These are phyloP conservation scores for Branchipolynoe longqiensis DNA, from an alignment of 2,888 invertebrate genomes.

Conservation along the genomic window DNA sequence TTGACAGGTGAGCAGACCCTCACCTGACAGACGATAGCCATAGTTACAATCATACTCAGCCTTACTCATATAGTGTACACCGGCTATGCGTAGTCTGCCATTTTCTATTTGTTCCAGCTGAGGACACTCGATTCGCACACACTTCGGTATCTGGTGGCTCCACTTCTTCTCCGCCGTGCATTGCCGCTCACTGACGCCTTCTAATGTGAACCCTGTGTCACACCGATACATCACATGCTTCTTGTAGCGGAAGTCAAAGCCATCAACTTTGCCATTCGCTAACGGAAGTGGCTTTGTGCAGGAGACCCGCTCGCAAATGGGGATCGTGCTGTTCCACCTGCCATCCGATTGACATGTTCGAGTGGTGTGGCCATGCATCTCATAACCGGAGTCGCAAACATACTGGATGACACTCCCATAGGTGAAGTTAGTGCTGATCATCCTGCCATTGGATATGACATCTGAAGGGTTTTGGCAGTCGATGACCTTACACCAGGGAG, in stretches of 20 bases:
- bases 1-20: conserved; percentile 21
- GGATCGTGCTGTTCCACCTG: conserved; percentile 74
- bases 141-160: conserved; percentile 62
- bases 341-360: conserved; percentile 74
- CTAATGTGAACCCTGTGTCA: conserved; percentile 40
- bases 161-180: conserved; percentile 64
- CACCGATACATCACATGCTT: conserved; percentile 60
- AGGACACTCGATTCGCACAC: conserved; percentile 77
- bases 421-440: conserved; percentile 74
- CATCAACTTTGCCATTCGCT: conserved; percentile 52
- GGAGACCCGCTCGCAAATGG: conserved; percentile 73
- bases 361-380: conserved; percentile 66
- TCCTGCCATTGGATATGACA: conserved; percentile 82
- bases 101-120: conserved; percentile 70
- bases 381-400: conserved; percentile 76
- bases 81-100: conserved; percentile 53
- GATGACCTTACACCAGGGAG: conserved; percentile 57
- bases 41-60: conserved; percentile 70
- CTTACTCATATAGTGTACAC: conserved; percentile 3
- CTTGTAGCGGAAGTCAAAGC: conserved; percentile 59
- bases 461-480: conserved; percentile 36
- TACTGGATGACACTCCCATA: conserved; percentile 67
- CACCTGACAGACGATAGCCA: conserved; percentile 71
- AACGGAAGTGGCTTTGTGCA: conserved; percentile 67
- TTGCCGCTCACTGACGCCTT: conserved; percentile 42